Evolutionary conservation across 1,140 invertebrate species (phyloP).

Genomic region (Drosophila tsacasi): DNA sequence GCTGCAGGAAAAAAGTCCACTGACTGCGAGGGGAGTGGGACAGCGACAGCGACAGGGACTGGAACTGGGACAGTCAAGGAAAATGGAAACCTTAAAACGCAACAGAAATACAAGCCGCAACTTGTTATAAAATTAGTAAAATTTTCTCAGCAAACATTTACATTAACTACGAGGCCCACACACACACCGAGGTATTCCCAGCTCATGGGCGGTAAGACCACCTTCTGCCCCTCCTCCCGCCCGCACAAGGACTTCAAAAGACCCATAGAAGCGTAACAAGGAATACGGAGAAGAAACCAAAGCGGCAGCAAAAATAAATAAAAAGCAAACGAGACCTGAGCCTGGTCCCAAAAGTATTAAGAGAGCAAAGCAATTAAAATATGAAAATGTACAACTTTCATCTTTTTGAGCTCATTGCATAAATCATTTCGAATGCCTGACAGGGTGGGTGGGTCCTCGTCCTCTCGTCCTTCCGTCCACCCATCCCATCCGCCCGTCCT

Average conservation of each 20-base stretch:
- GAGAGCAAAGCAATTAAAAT: conserved; percentile 84
- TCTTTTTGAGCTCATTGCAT: conserved; percentile 84
- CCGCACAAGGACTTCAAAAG: conserved; percentile 67
- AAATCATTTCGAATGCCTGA: conserved; percentile 80
- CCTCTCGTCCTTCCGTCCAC: background rate
- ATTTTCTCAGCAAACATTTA: conserved; percentile 83
- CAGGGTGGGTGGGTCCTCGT: conserved; percentile 5
- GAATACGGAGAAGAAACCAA: conserved; percentile 45
- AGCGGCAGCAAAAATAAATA: conserved; percentile 38
- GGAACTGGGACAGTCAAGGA: background rate
- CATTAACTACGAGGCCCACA: conserved; percentile 73
- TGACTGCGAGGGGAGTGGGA: conserved; percentile 23
- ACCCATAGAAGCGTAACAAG: conserved; percentile 77
- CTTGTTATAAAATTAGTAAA: conserved; percentile 84
- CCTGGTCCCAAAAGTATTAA: conserved; percentile 81
- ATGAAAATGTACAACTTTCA: conserved; percentile 84
- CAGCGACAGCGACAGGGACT: background rate
- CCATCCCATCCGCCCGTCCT: background rate
- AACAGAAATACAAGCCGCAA: conserved; percentile 78
- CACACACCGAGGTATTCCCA: conserved; percentile 21
- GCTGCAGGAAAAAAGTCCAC: conserved; percentile 14
- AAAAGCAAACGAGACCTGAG: conserved; percentile 47
- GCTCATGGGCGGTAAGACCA: conserved; percentile 15
- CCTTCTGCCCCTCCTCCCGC: background rate
- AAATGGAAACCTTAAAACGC: conserved; percentile 68